Evolutionary conservation across 2,888 invertebrate genomes (phyloP).

Genomic region (Thalpophila matura): DNA sequence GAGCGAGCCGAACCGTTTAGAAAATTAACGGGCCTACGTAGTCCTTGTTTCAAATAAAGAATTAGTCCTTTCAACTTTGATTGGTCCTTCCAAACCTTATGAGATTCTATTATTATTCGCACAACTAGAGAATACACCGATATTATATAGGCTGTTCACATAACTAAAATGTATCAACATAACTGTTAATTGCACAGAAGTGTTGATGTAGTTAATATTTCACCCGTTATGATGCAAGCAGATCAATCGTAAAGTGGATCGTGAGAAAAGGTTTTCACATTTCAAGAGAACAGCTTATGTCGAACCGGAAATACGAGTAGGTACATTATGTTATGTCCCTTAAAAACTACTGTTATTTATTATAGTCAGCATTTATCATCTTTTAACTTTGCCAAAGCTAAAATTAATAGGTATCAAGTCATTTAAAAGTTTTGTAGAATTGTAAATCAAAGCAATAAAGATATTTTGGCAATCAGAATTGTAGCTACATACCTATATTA

Average conservation of each 20-base stretch:
- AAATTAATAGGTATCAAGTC: constrained; percentile 9
- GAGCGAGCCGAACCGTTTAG: constrained; percentile 61
- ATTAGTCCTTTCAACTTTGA: constrained; percentile 20
- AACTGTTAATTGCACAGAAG: constrained; percentile 12
- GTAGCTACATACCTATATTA: too few species aligned
- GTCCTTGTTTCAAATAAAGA: constrained; percentile 36
- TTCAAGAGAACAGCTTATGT: constrained; percentile 31
- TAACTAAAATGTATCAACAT: neutral
- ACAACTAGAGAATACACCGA: too few species aligned
- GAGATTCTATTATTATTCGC: neutral
- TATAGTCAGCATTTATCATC: constrained; percentile 15
- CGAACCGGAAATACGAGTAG: constrained; percentile 49
- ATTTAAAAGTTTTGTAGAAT: neutral
- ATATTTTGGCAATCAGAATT: too few species aligned
- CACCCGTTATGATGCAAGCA: constrained; percentile 40
- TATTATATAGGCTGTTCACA: too few species aligned
- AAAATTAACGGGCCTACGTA: constrained; percentile 61
- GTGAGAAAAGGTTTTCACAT: constrained; percentile 56
- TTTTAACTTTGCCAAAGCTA: constrained; percentile 9
- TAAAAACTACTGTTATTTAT: constrained; percentile 32
- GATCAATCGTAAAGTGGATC: constrained; percentile 50
- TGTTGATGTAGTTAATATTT: constrained; percentile 27
- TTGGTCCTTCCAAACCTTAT: neutral
- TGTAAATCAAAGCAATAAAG: neutral
- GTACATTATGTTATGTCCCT: too few species aligned